phyloP scores from a whole-genome alignment of 2,113 vertebrate species.

The Anarhynchus alexandrinus region DNA sequence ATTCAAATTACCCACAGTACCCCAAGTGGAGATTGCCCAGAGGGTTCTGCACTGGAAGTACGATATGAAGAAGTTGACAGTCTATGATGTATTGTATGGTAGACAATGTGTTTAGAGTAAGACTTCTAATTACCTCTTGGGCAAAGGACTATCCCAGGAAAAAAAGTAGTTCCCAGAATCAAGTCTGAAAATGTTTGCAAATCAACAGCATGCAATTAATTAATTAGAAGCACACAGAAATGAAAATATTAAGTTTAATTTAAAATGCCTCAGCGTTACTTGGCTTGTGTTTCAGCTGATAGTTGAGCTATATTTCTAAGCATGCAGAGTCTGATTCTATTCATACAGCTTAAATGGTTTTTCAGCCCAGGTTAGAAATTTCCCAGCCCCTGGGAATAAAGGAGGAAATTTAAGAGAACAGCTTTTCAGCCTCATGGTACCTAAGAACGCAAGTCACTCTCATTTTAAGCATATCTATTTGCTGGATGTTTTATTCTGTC shows the following conservation, averaged over 20 bases:
- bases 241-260: not conserved
- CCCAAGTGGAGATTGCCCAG: not conserved
- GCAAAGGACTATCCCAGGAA: not conserved
- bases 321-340: not conserved
- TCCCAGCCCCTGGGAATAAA: not conserved
- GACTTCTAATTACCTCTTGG: not conserved
- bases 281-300: not conserved
- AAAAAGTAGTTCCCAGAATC: not conserved
- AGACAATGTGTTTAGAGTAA: not conserved
- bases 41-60: not conserved
- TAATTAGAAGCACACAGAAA: not conserved
- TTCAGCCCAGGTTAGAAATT: not conserved
- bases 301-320: not conserved
- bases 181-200: not conserved
- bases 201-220: not conserved
- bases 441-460: not conserved
- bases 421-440: not conserved
- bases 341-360: not conserved
- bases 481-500: not conserved
- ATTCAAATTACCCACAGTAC: not conserved
- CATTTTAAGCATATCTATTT: not conserved
- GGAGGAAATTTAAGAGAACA: not conserved
- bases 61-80: not conserved
- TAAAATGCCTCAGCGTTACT: not conserved
- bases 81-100: not conserved